phyloP scores from a whole-genome alignment of 2,888 invertebrate genomes.

The Synergus gifuensis region DNA sequence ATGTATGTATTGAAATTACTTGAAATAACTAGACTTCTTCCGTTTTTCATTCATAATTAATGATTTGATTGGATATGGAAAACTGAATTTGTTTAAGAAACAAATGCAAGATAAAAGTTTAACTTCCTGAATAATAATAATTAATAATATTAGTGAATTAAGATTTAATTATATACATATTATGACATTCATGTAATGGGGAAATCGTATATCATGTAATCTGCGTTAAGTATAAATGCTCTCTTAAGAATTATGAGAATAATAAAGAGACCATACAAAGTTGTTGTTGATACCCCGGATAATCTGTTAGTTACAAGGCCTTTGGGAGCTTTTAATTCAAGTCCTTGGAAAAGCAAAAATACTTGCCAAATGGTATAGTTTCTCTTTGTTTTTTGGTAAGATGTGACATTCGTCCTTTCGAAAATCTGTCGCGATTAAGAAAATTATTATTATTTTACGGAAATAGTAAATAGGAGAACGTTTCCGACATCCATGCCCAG shows the following conservation, averaged over 20 bases:
- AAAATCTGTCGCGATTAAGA: background rate
- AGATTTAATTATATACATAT: too few relatives aligned
- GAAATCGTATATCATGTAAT: too few relatives aligned
- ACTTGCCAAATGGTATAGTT: background rate
- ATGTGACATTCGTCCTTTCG: background rate
- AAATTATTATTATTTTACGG: background rate
- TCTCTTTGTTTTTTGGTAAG: background rate
- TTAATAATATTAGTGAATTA: too few relatives aligned
- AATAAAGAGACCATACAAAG: background rate
- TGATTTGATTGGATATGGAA: background rate
- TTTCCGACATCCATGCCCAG: background rate
- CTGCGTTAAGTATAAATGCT: too few relatives aligned
- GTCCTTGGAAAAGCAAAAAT: background rate
- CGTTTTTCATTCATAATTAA: background rate
- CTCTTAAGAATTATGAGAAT: too few relatives aligned
- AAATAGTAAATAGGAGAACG: background rate
- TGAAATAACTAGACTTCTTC: background rate
- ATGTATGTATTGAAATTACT: background rate
- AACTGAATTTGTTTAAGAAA: background rate
- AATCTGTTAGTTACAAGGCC: conserved; percentile 4
- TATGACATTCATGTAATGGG: too few relatives aligned
- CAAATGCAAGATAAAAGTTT: too few relatives aligned
- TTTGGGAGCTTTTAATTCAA: conserved; percentile 12
- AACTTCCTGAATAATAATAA: too few relatives aligned
- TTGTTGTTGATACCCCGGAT: background rate